Conservation (phyloP, 2,113 vertebrate genomes). For the Channa maculata region DNA sequence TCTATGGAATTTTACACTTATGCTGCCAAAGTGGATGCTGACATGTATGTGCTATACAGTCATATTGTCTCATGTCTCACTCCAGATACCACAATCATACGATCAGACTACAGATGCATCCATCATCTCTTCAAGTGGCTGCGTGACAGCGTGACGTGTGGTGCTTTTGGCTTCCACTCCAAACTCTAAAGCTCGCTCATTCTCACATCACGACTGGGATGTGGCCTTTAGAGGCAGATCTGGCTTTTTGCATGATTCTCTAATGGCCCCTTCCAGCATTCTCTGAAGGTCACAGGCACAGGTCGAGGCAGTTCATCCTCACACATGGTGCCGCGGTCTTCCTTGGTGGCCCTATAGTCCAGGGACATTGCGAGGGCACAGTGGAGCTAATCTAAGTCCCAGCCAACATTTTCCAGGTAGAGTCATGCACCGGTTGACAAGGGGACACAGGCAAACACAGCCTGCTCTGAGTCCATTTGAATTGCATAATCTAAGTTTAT, state of each 20-base stretch:
- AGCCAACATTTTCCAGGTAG: constrained; percentile 21
- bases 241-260: constrained; percentile 31
- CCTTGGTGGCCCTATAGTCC: constrained; percentile 36
- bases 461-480: not conserved
- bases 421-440: constrained; percentile 28
- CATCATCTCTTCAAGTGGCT: not conserved
- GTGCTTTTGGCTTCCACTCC: not conserved
- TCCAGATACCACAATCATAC: constrained; percentile 6
- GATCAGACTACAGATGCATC: constrained; percentile 9
- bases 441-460: not conserved
- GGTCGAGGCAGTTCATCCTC: constrained; percentile 23
- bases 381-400: constrained; percentile 37
- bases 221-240: constrained; percentile 17
- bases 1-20: constrained; percentile 13
- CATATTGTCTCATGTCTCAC: not conserved
- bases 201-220: constrained; percentile 22
- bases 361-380: constrained; percentile 29
- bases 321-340: constrained; percentile 52
- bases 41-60: not conserved
- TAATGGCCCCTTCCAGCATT: constrained; percentile 40
- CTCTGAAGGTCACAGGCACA: constrained; percentile 63
- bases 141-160: not conserved
- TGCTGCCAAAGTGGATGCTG: constrained; percentile 16
- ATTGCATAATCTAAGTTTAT: not conserved
- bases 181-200: constrained; percentile 37